Evolutionary conservation across 2,888 invertebrate species (phyloP).

Genomic region (Pomacea canaliculata): DNA sequence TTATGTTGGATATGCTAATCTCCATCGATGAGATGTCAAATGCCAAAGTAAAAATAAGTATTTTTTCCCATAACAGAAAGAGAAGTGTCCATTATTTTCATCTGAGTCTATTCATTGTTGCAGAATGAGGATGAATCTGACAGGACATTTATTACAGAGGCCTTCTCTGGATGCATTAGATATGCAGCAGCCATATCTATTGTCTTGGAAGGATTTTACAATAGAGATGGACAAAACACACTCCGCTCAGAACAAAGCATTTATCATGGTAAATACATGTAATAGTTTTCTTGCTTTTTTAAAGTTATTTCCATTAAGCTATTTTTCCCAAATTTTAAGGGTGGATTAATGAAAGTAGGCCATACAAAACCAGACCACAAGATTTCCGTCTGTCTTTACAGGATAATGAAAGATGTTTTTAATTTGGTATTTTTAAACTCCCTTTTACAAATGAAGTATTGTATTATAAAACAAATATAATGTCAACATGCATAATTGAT

Average conservation of each 20-base stretch:
- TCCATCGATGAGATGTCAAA: too few species aligned
- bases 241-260: conserved; percentile 62
- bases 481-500: too few species aligned
- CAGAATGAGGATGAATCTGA: conserved; percentile 62
- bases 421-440: too few species aligned
- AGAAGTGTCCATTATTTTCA: not conserved
- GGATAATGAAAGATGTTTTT: too few species aligned
- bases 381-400: too few species aligned
- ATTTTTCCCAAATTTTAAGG: not conserved
- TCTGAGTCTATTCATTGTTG: conserved; percentile 1
- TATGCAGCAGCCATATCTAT: conserved; percentile 58
- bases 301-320: not conserved
- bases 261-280: conserved; percentile 54
- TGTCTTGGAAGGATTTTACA: conserved; percentile 62
- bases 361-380: too few species aligned
- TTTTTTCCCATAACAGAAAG: too few species aligned
- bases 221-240: conserved; percentile 62
- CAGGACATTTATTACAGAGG: conserved; percentile 63
- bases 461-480: too few species aligned
- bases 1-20: too few species aligned
- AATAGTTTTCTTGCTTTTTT: too few species aligned
- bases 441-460: too few species aligned
- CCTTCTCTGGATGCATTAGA: conserved; percentile 66
- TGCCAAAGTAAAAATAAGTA: too few species aligned
- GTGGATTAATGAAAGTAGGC: not conserved